These are phyloP conservation scores for Eutrigla gurnardus DNA, from an alignment of 2,797 vertebrate genomes.

Conservation along the genomic window DNA sequence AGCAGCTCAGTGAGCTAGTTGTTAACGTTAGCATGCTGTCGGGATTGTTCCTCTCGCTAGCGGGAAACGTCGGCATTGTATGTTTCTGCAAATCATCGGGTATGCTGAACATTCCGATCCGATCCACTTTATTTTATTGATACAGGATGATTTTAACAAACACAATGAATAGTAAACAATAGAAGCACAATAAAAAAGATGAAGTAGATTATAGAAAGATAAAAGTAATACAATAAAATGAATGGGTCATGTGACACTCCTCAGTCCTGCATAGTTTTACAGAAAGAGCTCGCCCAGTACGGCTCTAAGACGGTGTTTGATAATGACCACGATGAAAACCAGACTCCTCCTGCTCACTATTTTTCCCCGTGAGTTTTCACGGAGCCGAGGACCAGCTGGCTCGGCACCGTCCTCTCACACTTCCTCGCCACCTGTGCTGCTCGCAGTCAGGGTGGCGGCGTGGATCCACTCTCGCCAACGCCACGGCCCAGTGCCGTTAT, in stretches of 20 bases:
- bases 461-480: slow-evolving; percentile 20
- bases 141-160: too few species aligned
- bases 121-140: too few species aligned
- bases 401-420: slow-evolving; percentile 26
- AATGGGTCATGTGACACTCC: background rate
- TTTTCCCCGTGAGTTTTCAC: slow-evolving; percentile 32
- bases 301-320: slow-evolving; percentile 14
- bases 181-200: too few species aligned
- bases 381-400: slow-evolving; percentile 57
- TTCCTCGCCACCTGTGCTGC: slow-evolving; percentile 68
- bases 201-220: too few species aligned
- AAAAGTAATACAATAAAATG: too few species aligned
- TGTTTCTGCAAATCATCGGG: background rate
- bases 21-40: background rate
- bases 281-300: slow-evolving; percentile 2
- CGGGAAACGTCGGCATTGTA: background rate
- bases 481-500: background rate
- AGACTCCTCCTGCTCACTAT: slow-evolving; percentile 21
- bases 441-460: slow-evolving; percentile 41
- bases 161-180: too few species aligned
- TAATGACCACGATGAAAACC: slow-evolving; percentile 42
- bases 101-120: background rate
- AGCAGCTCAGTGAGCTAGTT: background rate
- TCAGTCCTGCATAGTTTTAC: background rate
- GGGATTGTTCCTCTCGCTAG: too few species aligned